Evolutionary conservation across 2,797 vertebrate genomes (phyloP), one percentile per base, ranked within the genome.

Genomic region (Rhinella marina): DNA sequence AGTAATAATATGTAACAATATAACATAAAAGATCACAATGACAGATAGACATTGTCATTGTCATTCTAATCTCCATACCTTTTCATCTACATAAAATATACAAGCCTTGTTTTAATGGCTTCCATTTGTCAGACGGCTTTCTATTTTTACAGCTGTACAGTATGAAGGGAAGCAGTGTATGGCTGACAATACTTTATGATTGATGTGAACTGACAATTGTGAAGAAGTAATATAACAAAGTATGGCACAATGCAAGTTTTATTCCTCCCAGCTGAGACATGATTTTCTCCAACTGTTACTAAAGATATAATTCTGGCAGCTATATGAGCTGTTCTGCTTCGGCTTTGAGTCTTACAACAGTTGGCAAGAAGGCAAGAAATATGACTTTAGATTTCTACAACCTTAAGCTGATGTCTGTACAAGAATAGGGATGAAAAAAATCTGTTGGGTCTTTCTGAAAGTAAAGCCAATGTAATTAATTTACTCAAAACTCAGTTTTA

Each of bases 251-350:
- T 82, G 70, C 48, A 75, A 29, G 70, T 87, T 82, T 87, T 76
- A 87, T 87, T 87, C 73, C 80, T 82, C 80, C 79, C 86, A 87
- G 68, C 61, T 66, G 76, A 86, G 73, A 68, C 84, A 86, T 86
- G 29, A 68, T 64, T 77, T 86, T 86, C 75, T 86, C 72, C 29
- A 76, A 57, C 29, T 84, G 66, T 87, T 87, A 72, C 52, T 66
- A 73, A 81, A 56, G 64, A 81, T 81, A 75, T 87, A 27, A 75
- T 48, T 73, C 77, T 56, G 56, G 68, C 54, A 82, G 56, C 75
- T 79, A 80, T 56, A 56, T 78, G 84, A 77, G 29, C 25, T 23
- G 1, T n/a, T 59, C 84, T 52, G 19, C 14, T 29, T 13, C 72
- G 17, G 59, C 56, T 25, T 56, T 81, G 64, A 72, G 52, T 61